Conservation (phyloP, 2,113 vertebrate species). For the Chinchilla lanigera region DNA sequence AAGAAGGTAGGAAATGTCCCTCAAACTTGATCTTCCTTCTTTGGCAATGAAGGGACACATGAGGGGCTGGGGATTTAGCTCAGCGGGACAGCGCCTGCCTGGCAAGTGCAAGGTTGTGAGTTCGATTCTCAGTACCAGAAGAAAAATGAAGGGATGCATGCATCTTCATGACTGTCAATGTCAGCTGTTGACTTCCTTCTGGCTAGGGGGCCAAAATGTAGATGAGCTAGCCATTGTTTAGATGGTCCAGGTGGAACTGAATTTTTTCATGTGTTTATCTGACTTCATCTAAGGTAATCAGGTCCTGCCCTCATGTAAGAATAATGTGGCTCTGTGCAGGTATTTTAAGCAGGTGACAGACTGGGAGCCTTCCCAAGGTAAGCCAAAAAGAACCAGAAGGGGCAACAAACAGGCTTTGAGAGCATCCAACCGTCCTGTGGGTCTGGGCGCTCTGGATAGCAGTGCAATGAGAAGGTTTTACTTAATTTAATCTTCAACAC, state of each 20-base stretch:
- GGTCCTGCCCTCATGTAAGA: background rate
- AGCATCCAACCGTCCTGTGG: fast-evolving
- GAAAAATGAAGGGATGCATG: fast-evolving
- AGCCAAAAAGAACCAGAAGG: background rate
- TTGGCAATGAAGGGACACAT: background rate
- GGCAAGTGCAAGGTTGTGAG: too few species aligned
- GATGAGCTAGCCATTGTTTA: background rate
- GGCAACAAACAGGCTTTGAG: background rate
- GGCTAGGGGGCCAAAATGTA: background rate
- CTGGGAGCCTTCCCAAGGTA: background rate
- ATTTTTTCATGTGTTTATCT: background rate
- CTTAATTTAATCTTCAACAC: background rate
- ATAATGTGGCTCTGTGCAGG: background rate
- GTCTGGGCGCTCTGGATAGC: background rate
- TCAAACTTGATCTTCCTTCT: background rate
- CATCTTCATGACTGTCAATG: background rate
- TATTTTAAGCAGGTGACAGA: background rate
- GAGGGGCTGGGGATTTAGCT: too few species aligned
- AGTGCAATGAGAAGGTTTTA: background rate
- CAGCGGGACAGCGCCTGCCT: too few species aligned
- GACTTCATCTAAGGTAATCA: background rate
- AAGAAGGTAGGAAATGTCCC: background rate
- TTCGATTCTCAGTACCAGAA: too few species aligned
- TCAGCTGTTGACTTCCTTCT: background rate
- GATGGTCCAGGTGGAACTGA: background rate